phyloP scores from a whole-genome alignment of 2,888 invertebrate genomes.

The Ophraella communa region DNA sequence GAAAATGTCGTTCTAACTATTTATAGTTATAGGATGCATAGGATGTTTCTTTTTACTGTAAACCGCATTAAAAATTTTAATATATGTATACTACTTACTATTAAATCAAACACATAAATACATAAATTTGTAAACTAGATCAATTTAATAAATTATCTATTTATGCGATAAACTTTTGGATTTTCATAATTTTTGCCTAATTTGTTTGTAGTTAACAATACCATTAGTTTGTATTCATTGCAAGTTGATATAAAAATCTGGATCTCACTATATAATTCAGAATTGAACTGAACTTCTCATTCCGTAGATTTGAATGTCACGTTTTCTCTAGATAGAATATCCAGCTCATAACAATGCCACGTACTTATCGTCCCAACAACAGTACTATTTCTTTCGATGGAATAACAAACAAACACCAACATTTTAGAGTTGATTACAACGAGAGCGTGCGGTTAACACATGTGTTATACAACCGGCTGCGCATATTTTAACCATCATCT shows the following conservation, averaged over 20 bases:
- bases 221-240: not conserved
- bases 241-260: not conserved
- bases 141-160: no score
- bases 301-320: slow-evolving; percentile 3
- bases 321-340: not conserved
- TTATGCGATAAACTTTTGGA: no score
- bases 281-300: not conserved
- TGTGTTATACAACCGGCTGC: not conserved
- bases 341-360: slow-evolving; percentile 5
- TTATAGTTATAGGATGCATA: not conserved
- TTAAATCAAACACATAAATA: no score
- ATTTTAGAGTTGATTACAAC: slow-evolving; percentile 4
- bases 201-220: no score
- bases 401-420: slow-evolving; percentile 1
- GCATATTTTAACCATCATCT: slow-evolving; percentile 9
- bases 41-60: not conserved
- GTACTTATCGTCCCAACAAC: not conserved
- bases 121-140: not conserved
- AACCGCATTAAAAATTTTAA: not conserved
- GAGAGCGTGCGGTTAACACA: slow-evolving; percentile 2
- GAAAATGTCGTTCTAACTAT: not conserved
- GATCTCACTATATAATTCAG: not conserved
- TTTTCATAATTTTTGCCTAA: no score
- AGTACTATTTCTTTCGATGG: not conserved
- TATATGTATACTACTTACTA: no score